Evolutionary conservation across 2,888 invertebrate species (phyloP).

Genomic region (Ochropleura plecta): DNA sequence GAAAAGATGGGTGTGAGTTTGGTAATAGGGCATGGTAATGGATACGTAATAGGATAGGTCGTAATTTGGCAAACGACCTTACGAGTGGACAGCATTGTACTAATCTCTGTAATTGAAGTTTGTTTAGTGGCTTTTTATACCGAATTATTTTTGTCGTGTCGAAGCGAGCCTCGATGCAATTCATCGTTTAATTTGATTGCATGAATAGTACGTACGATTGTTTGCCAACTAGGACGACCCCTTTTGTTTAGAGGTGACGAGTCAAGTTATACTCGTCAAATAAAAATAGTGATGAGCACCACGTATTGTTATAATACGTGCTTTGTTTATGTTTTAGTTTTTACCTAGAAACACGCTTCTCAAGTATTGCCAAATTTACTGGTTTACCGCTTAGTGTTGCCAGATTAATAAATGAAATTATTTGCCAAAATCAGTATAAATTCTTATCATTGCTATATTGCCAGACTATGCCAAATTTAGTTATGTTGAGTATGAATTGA

Average conservation of each 20-base stretch:
- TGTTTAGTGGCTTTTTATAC: conserved; percentile 17
- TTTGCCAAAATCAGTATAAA: conserved; percentile 18
- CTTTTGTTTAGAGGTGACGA: conserved; percentile 37
- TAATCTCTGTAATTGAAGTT: conserved; percentile 36
- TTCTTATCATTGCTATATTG: conserved; percentile 55
- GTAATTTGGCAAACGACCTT: conserved; percentile 20
- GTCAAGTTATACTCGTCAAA: conserved; percentile 26
- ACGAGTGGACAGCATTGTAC: conserved; percentile 4
- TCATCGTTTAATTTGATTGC: conserved; percentile 36
- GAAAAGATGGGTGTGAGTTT: conserved; percentile 49
- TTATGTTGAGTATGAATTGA: conserved; percentile 44
- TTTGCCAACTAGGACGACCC: conserved; percentile 45
- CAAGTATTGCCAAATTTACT: conserved; percentile 38
- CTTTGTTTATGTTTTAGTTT: background rate
- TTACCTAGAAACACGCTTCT: background rate
- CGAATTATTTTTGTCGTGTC: conserved; percentile 17
- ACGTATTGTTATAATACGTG: background rate
- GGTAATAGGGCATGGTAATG: conserved; percentile 56
- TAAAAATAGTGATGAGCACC: conserved; percentile 2
- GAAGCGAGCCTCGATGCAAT: conserved; percentile 16
- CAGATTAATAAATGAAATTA: conserved; percentile 23
- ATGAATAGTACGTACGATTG: conserved; percentile 28
- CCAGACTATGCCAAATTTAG: conserved; percentile 61
- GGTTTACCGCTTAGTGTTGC: conserved; percentile 45
- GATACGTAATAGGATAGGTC: conserved; percentile 17